Conservation (phyloP, 2,113 vertebrate species). For the Brienomyrus brachyistius region DNA sequence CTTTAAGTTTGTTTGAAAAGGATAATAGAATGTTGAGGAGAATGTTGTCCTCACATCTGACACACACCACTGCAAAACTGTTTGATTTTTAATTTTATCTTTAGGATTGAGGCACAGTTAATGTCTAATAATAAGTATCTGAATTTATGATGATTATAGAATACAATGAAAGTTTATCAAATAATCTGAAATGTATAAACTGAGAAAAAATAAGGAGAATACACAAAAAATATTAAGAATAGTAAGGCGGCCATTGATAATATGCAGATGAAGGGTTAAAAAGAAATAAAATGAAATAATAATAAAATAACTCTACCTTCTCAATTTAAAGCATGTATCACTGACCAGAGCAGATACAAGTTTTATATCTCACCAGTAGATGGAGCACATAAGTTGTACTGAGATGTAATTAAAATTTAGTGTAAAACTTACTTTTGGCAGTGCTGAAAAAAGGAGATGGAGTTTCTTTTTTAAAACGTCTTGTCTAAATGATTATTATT, state of each 20-base stretch:
- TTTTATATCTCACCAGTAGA: conserved; percentile 41
- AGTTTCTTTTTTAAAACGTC: neutral
- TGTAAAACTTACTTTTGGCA: conserved; percentile 18
- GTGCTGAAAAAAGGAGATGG: neutral
- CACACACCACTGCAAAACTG: neutral
- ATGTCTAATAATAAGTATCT: neutral
- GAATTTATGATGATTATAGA: neutral
- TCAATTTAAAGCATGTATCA: neutral
- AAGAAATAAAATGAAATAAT: neutral
- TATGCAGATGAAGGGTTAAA: neutral
- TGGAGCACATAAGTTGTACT: conserved; percentile 43
- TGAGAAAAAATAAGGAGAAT: neutral
- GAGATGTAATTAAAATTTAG: conserved; percentile 36
- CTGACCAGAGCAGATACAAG: neutral
- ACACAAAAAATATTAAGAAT: neutral
- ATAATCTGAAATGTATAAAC: neutral
- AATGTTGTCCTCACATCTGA: neutral
- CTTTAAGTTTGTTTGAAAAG: neutral
- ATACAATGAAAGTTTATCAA: neutral
- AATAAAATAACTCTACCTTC: neutral
- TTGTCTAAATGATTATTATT: neutral
- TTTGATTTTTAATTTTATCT: neutral
- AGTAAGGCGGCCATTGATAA: neutral
- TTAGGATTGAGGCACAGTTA: neutral
- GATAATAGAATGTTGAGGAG: neutral